Percentiles rank a stretch among this genome's conserved stretches.
These are phyloP conservation scores for Torymus aiolomorphi DNA, from an alignment of 2,888 invertebrate genomes.

Conservation along the genomic window DNA sequence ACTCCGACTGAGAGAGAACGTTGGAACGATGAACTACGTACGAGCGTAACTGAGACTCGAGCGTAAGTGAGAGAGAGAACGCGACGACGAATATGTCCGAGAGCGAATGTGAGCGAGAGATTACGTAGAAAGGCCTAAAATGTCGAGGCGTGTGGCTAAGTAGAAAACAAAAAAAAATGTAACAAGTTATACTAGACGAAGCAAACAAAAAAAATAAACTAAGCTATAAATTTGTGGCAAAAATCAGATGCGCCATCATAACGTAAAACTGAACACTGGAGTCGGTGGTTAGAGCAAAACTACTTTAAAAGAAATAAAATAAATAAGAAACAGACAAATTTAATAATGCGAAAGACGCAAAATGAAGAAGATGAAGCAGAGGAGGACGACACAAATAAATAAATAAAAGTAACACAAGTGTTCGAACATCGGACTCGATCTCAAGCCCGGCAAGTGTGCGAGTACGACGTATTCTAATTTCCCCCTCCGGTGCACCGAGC, in stretches of 20 bases:
- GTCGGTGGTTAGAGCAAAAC: constrained; percentile 36
- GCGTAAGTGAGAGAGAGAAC: constrained; percentile 49
- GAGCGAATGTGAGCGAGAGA: constrained; percentile 42
- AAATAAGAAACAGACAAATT: constrained; percentile 4
- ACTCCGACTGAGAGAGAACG: constrained; percentile 46
- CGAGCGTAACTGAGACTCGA: constrained; percentile 31
- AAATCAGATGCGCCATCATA: constrained; percentile 2
- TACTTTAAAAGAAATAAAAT: constrained; percentile 39
- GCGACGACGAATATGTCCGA: constrained; percentile 49
- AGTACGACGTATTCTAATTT: constrained; percentile 38
- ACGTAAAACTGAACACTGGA: constrained; percentile 27
- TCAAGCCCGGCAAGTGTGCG: constrained; percentile 52
- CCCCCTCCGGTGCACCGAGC: constrained; percentile 24
- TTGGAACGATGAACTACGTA: constrained; percentile 38
- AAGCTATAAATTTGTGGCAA: constrained; percentile 12
- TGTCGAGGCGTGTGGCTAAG: constrained; percentile 51
- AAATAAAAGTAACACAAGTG: neutral
- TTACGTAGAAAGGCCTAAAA: constrained; percentile 58
- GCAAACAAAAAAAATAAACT: constrained; percentile 50
- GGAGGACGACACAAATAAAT: constrained; percentile 19
- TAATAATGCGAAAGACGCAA: too few species aligned
- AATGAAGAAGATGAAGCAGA: neutral
- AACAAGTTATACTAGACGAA: constrained; percentile 46
- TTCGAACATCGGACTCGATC: constrained; percentile 51
- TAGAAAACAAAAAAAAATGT: constrained; percentile 55